These are phyloP conservation scores for Linepithema humile DNA, from an alignment of 1,140 invertebrate species.

Conservation along the genomic window DNA sequence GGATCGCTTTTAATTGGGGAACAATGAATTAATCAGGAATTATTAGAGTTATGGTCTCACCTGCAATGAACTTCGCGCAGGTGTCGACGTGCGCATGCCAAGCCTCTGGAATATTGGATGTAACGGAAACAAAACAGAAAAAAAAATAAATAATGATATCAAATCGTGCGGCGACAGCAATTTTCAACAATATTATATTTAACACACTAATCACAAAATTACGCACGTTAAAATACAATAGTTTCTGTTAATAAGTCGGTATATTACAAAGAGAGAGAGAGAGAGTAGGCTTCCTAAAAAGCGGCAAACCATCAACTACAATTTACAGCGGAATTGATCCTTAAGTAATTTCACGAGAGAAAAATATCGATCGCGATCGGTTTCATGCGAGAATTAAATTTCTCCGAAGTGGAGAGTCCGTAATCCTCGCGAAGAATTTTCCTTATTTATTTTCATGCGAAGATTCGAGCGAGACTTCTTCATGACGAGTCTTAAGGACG, in stretches of 20 bases:
- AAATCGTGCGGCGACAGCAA: constrained; percentile 21
- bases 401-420: no score
- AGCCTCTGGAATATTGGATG: constrained; percentile 80
- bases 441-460: no score
- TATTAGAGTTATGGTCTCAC: constrained; percentile 76
- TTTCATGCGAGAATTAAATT: background rate
- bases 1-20: constrained; percentile 11
- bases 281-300: constrained; percentile 2
- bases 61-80: constrained; percentile 80
- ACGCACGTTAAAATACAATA: background rate
- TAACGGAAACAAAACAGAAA: constrained; percentile 67
- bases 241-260: background rate
- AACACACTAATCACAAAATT: constrained; percentile 16
- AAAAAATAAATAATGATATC: background rate
- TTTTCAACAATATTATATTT: background rate
- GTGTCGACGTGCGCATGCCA: constrained; percentile 77
- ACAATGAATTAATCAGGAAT: constrained; percentile 34
- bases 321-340: background rate
- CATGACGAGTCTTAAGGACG: background rate
- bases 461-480: background rate
- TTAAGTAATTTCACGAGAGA: background rate
- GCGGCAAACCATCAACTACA: background rate
- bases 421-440: background rate
- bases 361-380: background rate
- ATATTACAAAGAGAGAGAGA: constrained; percentile 16